phyloP scores from a whole-genome alignment of 92 coral and sea anemone species.

The Siderastrea radians region DNA sequence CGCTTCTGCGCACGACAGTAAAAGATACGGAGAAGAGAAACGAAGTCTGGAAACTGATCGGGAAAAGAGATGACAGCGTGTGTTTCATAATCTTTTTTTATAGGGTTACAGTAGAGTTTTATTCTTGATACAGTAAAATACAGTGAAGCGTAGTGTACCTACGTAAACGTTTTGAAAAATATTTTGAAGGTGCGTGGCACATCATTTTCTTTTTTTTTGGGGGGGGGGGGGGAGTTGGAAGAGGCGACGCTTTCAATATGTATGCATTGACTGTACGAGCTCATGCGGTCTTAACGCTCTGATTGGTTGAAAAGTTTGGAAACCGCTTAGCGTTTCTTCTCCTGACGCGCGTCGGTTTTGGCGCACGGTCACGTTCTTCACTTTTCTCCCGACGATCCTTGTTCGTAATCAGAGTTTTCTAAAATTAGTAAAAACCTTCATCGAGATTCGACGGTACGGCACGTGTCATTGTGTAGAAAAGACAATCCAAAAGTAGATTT shows the following conservation, averaged over 20 bases:
- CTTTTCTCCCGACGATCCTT: no score
- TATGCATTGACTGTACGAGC: no score
- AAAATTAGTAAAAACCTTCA: not conserved
- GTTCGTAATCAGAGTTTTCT: not conserved
- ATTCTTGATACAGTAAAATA: slow-evolving; percentile 10
- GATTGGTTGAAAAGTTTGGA: no score
- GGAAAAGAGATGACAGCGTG: slow-evolving; percentile 77
- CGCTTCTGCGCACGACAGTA: slow-evolving; percentile 55
- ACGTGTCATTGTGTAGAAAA: not conserved
- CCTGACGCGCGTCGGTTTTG: not conserved
- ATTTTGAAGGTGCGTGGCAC: no score
- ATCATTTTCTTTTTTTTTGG: no score
- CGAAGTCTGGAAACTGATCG: slow-evolving; percentile 73
- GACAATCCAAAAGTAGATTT: not conserved
- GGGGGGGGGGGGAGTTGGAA: no score
- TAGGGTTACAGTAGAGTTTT: not conserved
- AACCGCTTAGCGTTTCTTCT: not conserved
- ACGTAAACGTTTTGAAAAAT: not conserved
- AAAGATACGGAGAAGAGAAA: slow-evolving; percentile 79
- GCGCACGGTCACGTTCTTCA: no score
- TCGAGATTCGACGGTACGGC: not conserved
- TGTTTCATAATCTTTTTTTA: not conserved
- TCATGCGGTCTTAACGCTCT: no score
- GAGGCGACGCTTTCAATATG: no score
- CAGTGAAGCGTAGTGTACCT: not conserved